Evolutionary conservation across 2,888 invertebrate genomes (phyloP).

Genomic region (Bombylius discolor): DNA sequence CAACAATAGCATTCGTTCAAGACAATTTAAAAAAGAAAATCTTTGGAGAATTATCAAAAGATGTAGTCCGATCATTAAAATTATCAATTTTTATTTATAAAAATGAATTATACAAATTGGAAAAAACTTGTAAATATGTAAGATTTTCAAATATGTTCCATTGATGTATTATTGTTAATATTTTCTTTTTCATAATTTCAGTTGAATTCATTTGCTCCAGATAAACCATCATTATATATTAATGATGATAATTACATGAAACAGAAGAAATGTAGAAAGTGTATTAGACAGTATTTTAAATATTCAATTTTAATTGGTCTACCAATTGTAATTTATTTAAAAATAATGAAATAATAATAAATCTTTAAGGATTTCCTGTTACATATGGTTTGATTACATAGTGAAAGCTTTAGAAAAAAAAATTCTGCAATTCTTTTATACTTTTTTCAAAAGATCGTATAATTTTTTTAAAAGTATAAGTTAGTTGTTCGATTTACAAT

Average conservation of each 20-base stretch:
- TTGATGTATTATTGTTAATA: background rate
- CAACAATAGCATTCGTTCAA: conserved; percentile 25
- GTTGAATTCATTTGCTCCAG: conserved; percentile 30
- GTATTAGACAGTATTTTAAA: conserved; percentile 25
- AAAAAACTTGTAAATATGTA: conserved; percentile 30
- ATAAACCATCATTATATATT: conserved; percentile 26
- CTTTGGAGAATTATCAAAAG: conserved; percentile 20
- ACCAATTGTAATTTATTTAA: conserved; percentile 28
- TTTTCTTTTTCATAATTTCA: conserved; percentile 12
- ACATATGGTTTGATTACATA: no score
- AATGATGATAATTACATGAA: conserved; percentile 26
- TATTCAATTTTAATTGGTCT: conserved; percentile 29
- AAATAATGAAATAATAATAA: conserved; percentile 7
- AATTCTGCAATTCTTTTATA: no score
- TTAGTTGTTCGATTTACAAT: no score
- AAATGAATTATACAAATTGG: conserved; percentile 21
- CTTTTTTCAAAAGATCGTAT: no score
- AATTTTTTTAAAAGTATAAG: no score
- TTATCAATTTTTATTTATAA: conserved; percentile 23
- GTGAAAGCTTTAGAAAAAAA: no score
- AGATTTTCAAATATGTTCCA: conserved; percentile 4
- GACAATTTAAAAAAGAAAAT: conserved; percentile 16
- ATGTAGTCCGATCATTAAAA: conserved; percentile 17
- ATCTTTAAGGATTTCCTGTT: background rate
- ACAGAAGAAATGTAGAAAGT: conserved; percentile 24